phyloP scores from a whole-genome alignment of 2,797 vertebrate genomes.

The Falco columbarius region DNA sequence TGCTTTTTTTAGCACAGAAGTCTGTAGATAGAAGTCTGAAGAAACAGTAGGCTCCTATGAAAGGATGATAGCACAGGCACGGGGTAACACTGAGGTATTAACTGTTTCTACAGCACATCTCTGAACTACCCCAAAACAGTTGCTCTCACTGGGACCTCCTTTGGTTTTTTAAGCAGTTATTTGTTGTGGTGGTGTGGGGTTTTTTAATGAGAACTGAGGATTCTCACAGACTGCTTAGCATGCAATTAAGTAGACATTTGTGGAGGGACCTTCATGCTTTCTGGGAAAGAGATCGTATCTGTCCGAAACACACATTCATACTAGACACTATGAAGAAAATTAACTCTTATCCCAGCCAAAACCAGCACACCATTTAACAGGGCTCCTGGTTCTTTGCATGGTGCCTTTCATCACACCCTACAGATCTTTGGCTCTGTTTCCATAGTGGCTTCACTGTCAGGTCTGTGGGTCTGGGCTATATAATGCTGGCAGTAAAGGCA shows the following conservation, averaged over 20 bases:
- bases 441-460: background rate
- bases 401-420: background rate
- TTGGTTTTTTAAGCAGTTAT: background rate
- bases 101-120: background rate
- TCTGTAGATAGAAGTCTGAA: too few species aligned
- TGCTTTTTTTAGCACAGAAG: background rate
- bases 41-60: background rate
- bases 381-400: background rate
- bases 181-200: background rate
- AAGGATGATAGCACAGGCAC: background rate
- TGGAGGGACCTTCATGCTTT: background rate
- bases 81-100: background rate
- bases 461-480: background rate
- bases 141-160: background rate
- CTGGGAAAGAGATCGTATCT: background rate
- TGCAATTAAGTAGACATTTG: background rate
- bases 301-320: too few species aligned
- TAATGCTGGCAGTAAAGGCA: background rate
- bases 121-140: background rate
- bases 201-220: background rate
- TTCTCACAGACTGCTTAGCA: background rate
- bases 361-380: background rate
- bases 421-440: background rate
- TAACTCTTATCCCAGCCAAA: too few species aligned
- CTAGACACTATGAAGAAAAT: too few species aligned